These are phyloP conservation scores for Capitella teleta DNA, from an alignment of 1,140 invertebrate species.

Conservation along the genomic window DNA sequence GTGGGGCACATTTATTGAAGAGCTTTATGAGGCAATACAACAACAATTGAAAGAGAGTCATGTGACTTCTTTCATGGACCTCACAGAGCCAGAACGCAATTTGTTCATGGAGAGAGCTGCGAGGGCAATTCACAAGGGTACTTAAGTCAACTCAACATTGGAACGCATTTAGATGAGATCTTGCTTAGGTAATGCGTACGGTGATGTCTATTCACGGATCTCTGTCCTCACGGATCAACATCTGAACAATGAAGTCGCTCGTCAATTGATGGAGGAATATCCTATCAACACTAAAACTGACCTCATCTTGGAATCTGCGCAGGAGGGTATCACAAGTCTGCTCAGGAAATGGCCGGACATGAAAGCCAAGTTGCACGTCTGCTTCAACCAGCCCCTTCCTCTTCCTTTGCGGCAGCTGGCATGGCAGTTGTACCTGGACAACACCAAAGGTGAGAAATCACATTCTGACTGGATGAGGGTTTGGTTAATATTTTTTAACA, in stretches of 20 bases:
- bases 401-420: conserved; percentile 23
- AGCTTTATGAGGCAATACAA: too few species aligned
- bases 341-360: conserved; percentile 37
- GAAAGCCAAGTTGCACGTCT: conserved; percentile 30
- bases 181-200: too few species aligned
- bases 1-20: too few species aligned
- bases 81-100: too few species aligned
- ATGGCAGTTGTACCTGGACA: conserved; percentile 32
- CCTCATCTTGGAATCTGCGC: conserved; percentile 24
- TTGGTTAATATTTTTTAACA: not conserved
- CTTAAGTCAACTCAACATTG: too few species aligned
- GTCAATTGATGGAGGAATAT: conserved; percentile 30
- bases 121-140: too few species aligned
- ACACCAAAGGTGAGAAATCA: conserved; percentile 22
- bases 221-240: too few species aligned
- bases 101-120: too few species aligned
- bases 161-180: too few species aligned
- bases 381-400: conserved; percentile 31
- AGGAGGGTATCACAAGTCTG: conserved; percentile 26
- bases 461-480: not conserved
- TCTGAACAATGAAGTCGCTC: conserved; percentile 34
- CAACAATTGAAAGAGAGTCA: too few species aligned
- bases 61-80: too few species aligned
- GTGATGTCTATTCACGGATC: too few species aligned
- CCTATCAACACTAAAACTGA: conserved; percentile 32